Evolutionary conservation across 2,113 vertebrate genomes (phyloP).

Genomic region (Dicentrarchus labrax): DNA sequence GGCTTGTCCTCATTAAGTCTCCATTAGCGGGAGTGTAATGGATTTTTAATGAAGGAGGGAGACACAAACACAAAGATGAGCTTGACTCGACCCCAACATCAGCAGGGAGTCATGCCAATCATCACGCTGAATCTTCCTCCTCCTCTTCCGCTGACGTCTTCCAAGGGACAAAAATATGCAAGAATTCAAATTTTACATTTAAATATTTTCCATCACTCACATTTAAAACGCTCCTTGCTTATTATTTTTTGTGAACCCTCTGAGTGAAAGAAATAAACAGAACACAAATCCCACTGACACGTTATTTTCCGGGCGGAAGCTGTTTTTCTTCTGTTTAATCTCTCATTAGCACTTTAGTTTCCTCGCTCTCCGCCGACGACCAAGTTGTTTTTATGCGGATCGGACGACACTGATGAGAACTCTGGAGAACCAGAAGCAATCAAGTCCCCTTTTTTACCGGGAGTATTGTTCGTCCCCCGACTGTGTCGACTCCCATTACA

Average conservation of each 20-base stretch:
- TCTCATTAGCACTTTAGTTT: constrained; percentile 53
- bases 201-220: background rate
- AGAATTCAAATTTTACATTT: background rate
- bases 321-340: constrained; percentile 22
- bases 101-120: constrained; percentile 37
- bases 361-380: background rate
- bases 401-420: constrained; percentile 37
- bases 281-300: background rate
- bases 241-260: background rate
- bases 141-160: background rate
- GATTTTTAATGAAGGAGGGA: constrained; percentile 75
- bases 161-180: background rate
- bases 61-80: constrained; percentile 60
- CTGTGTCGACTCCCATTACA: constrained; percentile 32
- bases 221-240: background rate
- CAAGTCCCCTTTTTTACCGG: constrained; percentile 13
- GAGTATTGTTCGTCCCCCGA: background rate
- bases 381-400: constrained; percentile 11
- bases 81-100: constrained; percentile 55
- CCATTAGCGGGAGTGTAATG: constrained; percentile 72
- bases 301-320: background rate
- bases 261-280: background rate
- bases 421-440: constrained; percentile 56
- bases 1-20: constrained; percentile 74
- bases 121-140: background rate